Base-by-base conservation (phyloP, 1,140 invertebrate species). In the Mamestra configurata region DNA sequence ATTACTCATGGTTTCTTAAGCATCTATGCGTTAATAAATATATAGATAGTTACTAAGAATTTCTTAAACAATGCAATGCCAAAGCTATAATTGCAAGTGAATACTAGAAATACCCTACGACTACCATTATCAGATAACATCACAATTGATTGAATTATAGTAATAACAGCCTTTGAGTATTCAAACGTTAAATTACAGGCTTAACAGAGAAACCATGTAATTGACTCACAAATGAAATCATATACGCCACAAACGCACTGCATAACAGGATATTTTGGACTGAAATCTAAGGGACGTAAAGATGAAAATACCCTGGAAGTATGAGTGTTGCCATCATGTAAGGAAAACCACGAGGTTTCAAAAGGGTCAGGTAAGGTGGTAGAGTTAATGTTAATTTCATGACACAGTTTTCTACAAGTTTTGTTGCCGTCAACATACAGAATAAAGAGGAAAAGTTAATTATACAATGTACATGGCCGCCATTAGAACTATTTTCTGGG, bases 181-280 rank as follows among this genome's bases (percentile, higher is more conserved):
- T n/a, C 15, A 73, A 73, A 37, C 35, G 37, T 35, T 43, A 35
- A 73, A 59, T 73, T 40, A 57, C n/a, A 55, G 31, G 8, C 46
- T 13, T 40, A 35, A 64, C 18, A 1, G 10, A 37, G 8, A 20
- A 27, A 72, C 37, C 49, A 37, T 53, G 8, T 37, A 40, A 73
- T 59, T 73, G 53, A 11, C 15, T 35, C 37, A 59, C 1, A 43
- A 24, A 43, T 59, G n/a, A 55, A 1, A 31, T 5, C 1, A 31
- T 31, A 31, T 31, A 31, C 27, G 24, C 8, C 22, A 27, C 22
- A 27, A 57, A 57, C 13, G 53, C 10, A 27, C 4, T 15, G 13
- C n/a, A 8, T 2, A 20, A 18, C 49, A 20, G 11, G 46, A 4
- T 1, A 53, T 20, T 53, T 20, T 53, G 20, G 18, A 22, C 18